Conservation (phyloP, 2,888 invertebrate genomes). For the Calliphora vomitoria region DNA sequence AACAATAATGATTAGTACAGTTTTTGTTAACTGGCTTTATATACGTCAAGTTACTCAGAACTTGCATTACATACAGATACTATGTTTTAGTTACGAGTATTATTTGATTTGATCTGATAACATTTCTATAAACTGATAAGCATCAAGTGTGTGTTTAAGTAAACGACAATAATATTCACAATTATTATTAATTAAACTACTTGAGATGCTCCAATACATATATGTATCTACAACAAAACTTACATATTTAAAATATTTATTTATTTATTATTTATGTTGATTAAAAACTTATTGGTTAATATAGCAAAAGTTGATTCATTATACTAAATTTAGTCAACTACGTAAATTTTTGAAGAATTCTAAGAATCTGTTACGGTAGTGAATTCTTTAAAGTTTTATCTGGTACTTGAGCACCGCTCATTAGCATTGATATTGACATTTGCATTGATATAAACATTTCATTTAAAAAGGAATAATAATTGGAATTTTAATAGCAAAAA, state of each 20-base stretch:
- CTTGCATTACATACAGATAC: neutral
- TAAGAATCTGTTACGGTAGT: neutral
- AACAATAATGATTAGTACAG: conserved; percentile 22
- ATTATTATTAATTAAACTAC: conserved; percentile 34
- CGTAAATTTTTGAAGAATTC: neutral
- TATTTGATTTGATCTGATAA: conserved; percentile 50
- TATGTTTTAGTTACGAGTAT: neutral
- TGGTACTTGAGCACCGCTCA: neutral
- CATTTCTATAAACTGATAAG: conserved; percentile 52
- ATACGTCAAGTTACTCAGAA: conserved; percentile 16
- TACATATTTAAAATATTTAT: neutral
- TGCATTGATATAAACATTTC: neutral
- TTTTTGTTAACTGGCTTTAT: conserved; percentile 44
- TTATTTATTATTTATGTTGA: neutral
- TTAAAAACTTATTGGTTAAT: neutral
- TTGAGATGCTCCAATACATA: conserved; percentile 6
- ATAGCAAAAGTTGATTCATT: conserved; percentile 21
- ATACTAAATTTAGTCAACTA: conserved; percentile 8
- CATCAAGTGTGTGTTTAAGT: conserved; percentile 32
- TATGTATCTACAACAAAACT: neutral
- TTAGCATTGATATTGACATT: neutral
- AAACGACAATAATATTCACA: neutral
- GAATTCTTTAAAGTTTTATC: neutral
- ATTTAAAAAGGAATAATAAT: too few relatives aligned
- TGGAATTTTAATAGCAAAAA: too few relatives aligned